Base-by-base conservation (phyloP, 2,113 vertebrate species). In the Rhynchomys soricoides region DNA sequence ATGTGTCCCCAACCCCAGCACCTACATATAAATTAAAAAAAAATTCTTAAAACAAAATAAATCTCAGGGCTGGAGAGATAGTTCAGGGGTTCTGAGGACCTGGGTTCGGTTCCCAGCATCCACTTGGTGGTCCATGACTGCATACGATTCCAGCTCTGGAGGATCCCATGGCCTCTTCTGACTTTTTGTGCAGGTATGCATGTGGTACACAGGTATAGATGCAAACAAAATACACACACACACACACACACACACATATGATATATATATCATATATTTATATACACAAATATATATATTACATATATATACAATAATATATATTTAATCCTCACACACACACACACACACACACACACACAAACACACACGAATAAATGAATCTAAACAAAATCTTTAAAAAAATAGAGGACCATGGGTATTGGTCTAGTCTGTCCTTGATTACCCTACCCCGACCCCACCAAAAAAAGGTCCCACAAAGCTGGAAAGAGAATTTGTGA, bases 401-500 rank as follows among this genome's bases (percentile, higher is more conserved):
- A 57, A 57, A 57, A 55, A 57, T n/a, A 59, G 7, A 62, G n/a
- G 24, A 43, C 15, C n/a, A 43, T 83, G 24, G 68, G 75, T 85
- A 45, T 70, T 81, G 16, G 68, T 66, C 45, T 17, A 81, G 19
- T 15, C 85, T 29, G 22, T 16, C n/a, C 7, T 50, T 86, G 26
- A 66, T n/a, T 22, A 43, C 37, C 57, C 12, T 43, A 43, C 55
- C n/a, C 24, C 13, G 50, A 34, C 19, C 43, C 17, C 50, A n/a
- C 13, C 57, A 48, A 11, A 62, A 86, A 86, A 68, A 86, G 5
- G 26, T 24, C 21, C 86, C 86, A 87, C 6, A 55, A 86, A 12
- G 29, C 52, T 78, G 37, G 77, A 96, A 91, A 81, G 34, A 92
- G 55, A 92, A 64, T 78, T 29, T 79, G 71, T 92, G 87, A 94